A percentile compares a stretch with the other conserved stretches of the same genome.
These are phyloP conservation scores for Nannobrachium achirus DNA, from an alignment of 2,113 vertebrate genomes.

Conservation along the genomic window DNA sequence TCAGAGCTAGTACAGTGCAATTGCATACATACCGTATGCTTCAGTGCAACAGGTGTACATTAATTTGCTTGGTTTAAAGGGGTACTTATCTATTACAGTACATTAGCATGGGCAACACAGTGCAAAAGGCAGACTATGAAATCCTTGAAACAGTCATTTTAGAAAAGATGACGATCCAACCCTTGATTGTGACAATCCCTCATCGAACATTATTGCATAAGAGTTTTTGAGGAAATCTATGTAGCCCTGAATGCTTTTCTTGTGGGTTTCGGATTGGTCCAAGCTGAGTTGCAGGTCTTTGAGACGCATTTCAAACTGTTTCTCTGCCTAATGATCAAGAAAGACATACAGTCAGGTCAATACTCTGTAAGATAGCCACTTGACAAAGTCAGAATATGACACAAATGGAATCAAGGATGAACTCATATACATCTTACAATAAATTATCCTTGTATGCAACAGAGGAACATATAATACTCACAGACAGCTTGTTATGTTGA, in stretches of 20 bases:
- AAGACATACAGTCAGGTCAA: not conserved
- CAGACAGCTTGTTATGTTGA: constrained; percentile 63
- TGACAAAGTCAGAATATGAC: not conserved
- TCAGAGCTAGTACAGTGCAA: too few relatives aligned
- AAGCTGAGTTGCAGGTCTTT: constrained; percentile 87
- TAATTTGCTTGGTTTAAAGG: constrained; percentile 9
- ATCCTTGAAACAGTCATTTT: constrained; percentile 44
- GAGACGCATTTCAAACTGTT: constrained; percentile 78
- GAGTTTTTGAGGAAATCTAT: constrained; percentile 88
- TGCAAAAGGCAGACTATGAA: not conserved
- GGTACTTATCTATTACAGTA: not conserved
- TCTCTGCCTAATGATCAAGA: constrained; percentile 78
- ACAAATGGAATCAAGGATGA: not conserved
- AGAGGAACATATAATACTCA: constrained; percentile 38
- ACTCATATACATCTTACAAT: rapidly evolving
- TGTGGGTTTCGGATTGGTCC: constrained; percentile 86
- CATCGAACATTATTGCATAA: constrained; percentile 86
- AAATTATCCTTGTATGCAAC: not conserved
- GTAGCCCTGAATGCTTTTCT: constrained; percentile 88
- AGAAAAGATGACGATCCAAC: constrained; percentile 61
- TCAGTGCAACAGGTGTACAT: too few relatives aligned
- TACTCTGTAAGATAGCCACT: too few relatives aligned
- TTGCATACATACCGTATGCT: too few relatives aligned
- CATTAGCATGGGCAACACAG: not conserved
- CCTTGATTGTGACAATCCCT: constrained; percentile 50